A percentile compares a stretch with the other conserved stretches of the same genome.
Conservation (phyloP, 2,888 invertebrate genomes). For the Liposcelis brunnea region DNA sequence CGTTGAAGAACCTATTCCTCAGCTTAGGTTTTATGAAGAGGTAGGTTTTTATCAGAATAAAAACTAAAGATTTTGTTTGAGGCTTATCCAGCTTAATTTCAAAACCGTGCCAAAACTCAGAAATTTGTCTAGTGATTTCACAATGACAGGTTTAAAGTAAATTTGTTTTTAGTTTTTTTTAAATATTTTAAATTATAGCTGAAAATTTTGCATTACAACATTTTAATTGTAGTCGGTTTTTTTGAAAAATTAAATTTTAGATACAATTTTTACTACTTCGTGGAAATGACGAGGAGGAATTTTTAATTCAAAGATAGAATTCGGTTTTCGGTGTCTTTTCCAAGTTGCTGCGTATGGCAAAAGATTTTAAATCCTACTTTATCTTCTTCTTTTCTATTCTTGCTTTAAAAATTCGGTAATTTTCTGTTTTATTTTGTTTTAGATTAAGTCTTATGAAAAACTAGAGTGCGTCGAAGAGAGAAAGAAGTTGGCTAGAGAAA, state of each 20-base stretch:
- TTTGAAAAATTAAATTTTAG: constrained; percentile 10
- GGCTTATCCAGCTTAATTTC: background rate
- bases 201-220: too few relatives aligned
- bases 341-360: background rate
- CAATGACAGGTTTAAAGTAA: too few relatives aligned
- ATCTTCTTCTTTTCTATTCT: background rate
- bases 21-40: constrained; percentile 99
- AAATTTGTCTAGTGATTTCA: constrained; percentile 9
- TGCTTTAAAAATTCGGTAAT: constrained; percentile 8
- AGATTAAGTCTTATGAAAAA: constrained; percentile 99
- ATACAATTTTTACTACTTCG: too few relatives aligned
- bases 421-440: constrained; percentile 26
- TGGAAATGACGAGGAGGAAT: too few relatives aligned
- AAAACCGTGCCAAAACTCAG: too few relatives aligned
- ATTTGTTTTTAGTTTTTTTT: too few relatives aligned
- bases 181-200: too few relatives aligned
- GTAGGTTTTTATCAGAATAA: constrained; percentile 37
- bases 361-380: background rate
- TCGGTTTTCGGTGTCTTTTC: too few relatives aligned
- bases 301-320: too few relatives aligned
- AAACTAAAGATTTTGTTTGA: constrained; percentile 1
- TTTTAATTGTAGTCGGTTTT: too few relatives aligned
- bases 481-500: constrained; percentile 84
- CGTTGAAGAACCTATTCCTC: constrained; percentile 91
- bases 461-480: constrained; percentile 94